Evolutionary conservation across 37 sponge, comb jelly and placozoan genomes (phyloP).

Genomic region (Agelas oroides): DNA sequence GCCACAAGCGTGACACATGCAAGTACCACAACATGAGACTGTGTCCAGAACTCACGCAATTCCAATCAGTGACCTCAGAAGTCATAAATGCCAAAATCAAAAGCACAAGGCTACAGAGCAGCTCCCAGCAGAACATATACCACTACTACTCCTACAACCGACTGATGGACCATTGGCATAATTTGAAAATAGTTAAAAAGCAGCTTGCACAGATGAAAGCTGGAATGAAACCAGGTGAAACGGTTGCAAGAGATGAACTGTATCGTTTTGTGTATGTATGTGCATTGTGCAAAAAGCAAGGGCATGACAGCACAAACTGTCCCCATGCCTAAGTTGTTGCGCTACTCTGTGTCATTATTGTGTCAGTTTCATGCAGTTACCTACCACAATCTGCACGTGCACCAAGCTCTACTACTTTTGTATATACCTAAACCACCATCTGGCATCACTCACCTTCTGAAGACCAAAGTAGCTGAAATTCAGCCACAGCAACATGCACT

Average conservation of each 20-base stretch:
- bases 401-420: too few species aligned
- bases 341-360: too few species aligned
- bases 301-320: too few species aligned
- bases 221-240: background rate
- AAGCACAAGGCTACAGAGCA: background rate
- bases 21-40: conserved; percentile 13
- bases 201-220: background rate
- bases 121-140: conserved; percentile 9
- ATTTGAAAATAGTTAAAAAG: background rate
- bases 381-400: too few species aligned
- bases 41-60: conserved; percentile 1
- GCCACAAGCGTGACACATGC: conserved; percentile 6
- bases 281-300: too few species aligned
- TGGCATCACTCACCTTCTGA: too few species aligned
- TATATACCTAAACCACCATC: too few species aligned
- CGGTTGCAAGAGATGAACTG: background rate
- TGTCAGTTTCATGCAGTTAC: too few species aligned
- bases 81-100: conserved; percentile 16
- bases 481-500: too few species aligned
- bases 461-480: too few species aligned
- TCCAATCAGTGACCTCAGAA: conserved; percentile 6
- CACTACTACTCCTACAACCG: conserved; percentile 9
- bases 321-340: too few species aligned
- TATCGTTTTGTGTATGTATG: background rate
- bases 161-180: conserved; percentile 20